Percentiles rank a stretch among this genome's conserved stretches.
phyloP scores from a whole-genome alignment of 1,140 invertebrate genomes.

The Cydia fagiglandana region DNA sequence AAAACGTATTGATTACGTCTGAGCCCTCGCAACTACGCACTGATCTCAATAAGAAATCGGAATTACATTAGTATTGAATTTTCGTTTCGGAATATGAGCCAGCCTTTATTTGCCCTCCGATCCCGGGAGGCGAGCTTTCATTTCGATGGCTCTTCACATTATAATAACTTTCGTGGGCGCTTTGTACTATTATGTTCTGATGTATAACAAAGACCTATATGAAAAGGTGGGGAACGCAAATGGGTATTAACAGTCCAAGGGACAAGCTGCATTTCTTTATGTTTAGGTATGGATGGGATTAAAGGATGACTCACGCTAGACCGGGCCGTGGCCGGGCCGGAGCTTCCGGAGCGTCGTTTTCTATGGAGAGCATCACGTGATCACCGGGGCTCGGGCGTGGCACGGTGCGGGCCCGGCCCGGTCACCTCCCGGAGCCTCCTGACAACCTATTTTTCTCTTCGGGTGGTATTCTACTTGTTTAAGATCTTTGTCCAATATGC shows the following conservation, averaged over 20 bases:
- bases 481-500: too few species aligned
- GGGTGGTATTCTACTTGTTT: too few species aligned
- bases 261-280: background rate
- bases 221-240: background rate
- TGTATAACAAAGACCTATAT: conserved; percentile 15
- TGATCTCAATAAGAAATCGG: background rate
- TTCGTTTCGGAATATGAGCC: background rate
- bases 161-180: conserved; percentile 43
- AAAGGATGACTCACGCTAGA: too few species aligned
- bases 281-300: background rate
- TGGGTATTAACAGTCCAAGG: background rate
- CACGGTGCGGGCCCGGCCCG: too few species aligned
- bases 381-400: too few species aligned
- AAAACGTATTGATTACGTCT: background rate
- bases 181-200: conserved; percentile 14
- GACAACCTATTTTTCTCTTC: too few species aligned
- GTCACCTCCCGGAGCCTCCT: too few species aligned
- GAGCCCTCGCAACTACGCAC: background rate
- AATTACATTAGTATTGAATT: background rate
- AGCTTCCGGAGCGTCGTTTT: too few species aligned
- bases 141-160: conserved; percentile 46
- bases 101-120: conserved; percentile 39
- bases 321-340: too few species aligned
- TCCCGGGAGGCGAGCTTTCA: conserved; percentile 40
- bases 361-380: too few species aligned